phyloP scores from a whole-genome alignment of 2,113 vertebrate genomes.

The Acanthochromis polyacanthus region DNA sequence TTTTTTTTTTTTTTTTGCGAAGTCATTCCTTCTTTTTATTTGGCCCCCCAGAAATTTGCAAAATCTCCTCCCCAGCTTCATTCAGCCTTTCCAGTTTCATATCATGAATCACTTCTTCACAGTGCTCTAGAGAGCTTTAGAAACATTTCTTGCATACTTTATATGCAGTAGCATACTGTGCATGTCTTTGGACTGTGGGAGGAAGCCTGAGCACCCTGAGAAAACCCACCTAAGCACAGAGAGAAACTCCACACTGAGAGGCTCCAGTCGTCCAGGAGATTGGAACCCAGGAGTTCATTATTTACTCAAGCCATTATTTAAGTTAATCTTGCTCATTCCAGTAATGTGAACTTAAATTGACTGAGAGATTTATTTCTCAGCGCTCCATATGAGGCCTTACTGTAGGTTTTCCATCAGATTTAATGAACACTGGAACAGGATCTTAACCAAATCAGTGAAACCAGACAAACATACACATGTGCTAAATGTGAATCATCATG shows the following conservation, averaged over 20 bases:
- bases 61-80: background rate
- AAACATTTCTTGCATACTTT: no score
- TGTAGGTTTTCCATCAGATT: conserved; percentile 15
- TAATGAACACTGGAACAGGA: conserved; percentile 24
- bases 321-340: background rate
- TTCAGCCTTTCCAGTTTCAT: conserved; percentile 9
- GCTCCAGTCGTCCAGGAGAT: no score
- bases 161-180: background rate
- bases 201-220: no score
- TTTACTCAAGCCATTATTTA: background rate
- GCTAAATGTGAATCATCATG: conserved; percentile 54
- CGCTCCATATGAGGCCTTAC: background rate
- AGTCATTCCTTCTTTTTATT: background rate
- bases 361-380: background rate
- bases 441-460: conserved; percentile 45
- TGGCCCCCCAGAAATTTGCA: conserved; percentile 4
- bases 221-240: no score
- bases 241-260: no score
- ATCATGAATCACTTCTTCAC: conserved; percentile 41
- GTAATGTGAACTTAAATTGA: background rate
- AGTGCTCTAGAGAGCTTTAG: no score
- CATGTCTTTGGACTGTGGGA: background rate
- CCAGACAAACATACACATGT: conserved; percentile 27
- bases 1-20: background rate
- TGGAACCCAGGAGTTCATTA: no score